Conservation (phyloP, 64 coral and sea anemone genomes). For the Cladopsammia gracilis region DNA sequence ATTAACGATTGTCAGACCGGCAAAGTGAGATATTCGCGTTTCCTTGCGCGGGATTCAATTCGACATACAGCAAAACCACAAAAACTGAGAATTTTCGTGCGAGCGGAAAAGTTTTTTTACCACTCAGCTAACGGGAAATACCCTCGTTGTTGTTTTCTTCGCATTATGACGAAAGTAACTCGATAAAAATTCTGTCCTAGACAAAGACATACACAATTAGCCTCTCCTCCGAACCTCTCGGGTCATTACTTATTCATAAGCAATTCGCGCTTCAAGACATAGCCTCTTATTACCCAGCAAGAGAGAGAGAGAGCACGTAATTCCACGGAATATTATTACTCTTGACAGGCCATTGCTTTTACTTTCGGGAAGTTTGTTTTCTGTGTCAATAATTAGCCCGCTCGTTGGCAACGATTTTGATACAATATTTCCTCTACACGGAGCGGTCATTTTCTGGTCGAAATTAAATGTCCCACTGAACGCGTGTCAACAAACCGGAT, state of each 20-base stretch:
- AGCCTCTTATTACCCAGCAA: conserved; percentile 9
- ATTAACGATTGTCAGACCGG: background rate
- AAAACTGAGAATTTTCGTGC: background rate
- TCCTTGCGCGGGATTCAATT: background rate
- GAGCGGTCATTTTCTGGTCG: background rate
- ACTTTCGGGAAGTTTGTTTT: background rate
- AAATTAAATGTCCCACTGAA: background rate
- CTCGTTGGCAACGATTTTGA: background rate
- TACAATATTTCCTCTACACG: background rate
- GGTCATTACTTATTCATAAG: conserved; percentile 45
- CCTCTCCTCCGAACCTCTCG: background rate
- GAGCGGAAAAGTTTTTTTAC: background rate
- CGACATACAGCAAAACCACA: background rate
- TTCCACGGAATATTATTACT: background rate
- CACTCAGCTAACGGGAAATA: background rate
- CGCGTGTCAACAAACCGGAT: background rate
- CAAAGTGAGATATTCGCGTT: background rate
- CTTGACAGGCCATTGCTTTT: background rate
- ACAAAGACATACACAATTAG: conserved; percentile 33
- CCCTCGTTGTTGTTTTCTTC: background rate
- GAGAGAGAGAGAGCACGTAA: background rate
- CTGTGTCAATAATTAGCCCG: background rate
- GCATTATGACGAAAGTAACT: background rate
- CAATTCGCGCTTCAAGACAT: background rate
- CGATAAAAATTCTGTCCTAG: background rate